A percentile compares a stretch with the other conserved stretches of the same genome.
These are phyloP conservation scores for Plebejus melissa DNA, from an alignment of 2,888 invertebrate species.

Conservation along the genomic window DNA sequence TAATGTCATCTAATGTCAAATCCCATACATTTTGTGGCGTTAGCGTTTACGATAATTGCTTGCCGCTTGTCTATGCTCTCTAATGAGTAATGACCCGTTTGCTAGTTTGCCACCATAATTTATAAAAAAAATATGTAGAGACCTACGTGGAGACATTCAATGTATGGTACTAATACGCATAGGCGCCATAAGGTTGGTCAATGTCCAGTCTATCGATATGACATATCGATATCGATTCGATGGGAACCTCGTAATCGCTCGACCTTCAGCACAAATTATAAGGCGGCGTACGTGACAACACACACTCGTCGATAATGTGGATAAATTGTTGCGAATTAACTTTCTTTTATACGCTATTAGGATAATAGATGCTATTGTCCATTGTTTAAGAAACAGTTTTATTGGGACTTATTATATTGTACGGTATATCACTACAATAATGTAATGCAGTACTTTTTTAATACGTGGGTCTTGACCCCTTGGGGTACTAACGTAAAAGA, in stretches of 20 bases:
- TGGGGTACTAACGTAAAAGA: no score
- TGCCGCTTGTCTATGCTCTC: no score
- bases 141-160: no score
- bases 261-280: slow-evolving; percentile 23
- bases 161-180: no score
- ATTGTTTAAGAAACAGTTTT: not conserved
- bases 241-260: slow-evolving; percentile 21
- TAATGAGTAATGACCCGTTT: no score
- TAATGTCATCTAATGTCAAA: no score
- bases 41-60: no score
- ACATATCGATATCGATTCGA: slow-evolving; percentile 2
- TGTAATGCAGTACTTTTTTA: no score
- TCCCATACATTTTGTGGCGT: no score
- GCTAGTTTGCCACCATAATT: no score
- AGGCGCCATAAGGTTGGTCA: not conserved
- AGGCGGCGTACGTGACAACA: slow-evolving; percentile 23
- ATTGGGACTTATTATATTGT: not conserved
- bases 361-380: slow-evolving; percentile 12
- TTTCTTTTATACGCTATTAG: slow-evolving; percentile 21
- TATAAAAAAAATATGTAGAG: no score
- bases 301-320: not conserved
- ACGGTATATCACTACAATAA: not conserved
- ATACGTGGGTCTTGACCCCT: no score
- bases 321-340: slow-evolving; percentile 22
- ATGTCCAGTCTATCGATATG: not conserved